Base-by-base conservation (phyloP, 2,888 invertebrate species). In the Drosophila rubida region DNA sequence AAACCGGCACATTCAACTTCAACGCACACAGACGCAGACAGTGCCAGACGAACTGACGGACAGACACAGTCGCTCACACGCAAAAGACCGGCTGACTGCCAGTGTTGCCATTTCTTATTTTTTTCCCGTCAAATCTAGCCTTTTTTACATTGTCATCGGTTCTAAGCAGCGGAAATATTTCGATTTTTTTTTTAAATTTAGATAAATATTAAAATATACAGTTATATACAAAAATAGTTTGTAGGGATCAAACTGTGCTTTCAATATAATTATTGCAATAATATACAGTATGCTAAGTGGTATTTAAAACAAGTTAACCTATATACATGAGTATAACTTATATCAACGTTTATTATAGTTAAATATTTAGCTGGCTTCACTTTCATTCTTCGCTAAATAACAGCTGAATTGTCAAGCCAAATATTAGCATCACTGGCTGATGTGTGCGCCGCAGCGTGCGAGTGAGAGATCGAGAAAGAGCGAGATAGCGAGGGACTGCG, bases 1-100 rank as follows among this genome's bases (percentile, higher is more conserved):
- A 84, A 84, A 84, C 84, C 87, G 88, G 86, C 87, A 80, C 84
- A 85, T 85, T 85, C 86, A 82, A 87, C 87, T 87, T 84, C 79
- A 81, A 75, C 77, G 65, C 69, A 79, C 76, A 86, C 74, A 72
- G 65, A 37, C 69, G 59, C 65, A 68, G 57, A 66, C 64, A 69
- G 11, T 9, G 63, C 22, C 48, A 48, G 27, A 57, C 55, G 13
- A 5, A 25, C n/a, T 37, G 55, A 62, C 32, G 48, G 62, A 67
- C 66, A 63, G 59, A 69, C 32, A 32, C 30, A 32, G n/a, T 16
- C 61, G 55, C 61, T 50, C 58, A 60, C 61, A 61, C 58, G 59
- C 55, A 50, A 62, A 65, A 60, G 54, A 58, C 25, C 67, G 57
- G 63, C 57, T 32, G 64, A n/a, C 32, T 32, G n/a, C 4, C n/a